phyloP scores from a whole-genome alignment of 2,113 vertebrate genomes.

The Glaucidium brasilianum region DNA sequence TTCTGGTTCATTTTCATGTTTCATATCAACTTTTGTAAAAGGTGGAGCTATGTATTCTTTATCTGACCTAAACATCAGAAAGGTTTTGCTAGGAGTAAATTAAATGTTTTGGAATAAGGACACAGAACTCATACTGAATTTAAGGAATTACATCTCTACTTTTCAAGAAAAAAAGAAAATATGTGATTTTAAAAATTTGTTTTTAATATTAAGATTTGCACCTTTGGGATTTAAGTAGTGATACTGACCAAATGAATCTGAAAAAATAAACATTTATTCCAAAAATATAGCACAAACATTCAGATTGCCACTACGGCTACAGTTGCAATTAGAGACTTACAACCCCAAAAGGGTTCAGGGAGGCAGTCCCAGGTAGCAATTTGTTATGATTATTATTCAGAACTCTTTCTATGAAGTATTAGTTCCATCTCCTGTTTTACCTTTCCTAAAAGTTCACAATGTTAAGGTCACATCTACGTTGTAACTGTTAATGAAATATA shows the following conservation, averaged over 20 bases:
- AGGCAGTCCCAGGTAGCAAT: background rate
- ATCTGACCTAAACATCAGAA: background rate
- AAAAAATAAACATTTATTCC: background rate
- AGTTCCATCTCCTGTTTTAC: background rate
- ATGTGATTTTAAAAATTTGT: background rate
- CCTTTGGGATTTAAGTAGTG: background rate
- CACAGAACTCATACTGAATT: background rate
- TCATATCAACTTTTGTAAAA: background rate
- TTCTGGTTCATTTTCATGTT: background rate
- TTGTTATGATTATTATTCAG: background rate
- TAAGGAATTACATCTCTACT: background rate
- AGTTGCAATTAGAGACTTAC: background rate
- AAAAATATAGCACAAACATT: background rate
- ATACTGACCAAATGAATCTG: background rate
- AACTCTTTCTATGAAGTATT: background rate
- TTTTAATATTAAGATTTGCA: background rate
- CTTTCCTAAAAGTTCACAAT: background rate
- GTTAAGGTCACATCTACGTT: background rate
- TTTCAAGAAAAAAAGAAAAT: background rate
- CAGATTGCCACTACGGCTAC: background rate
- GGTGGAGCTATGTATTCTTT: background rate
- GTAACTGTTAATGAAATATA: background rate
- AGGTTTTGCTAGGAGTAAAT: background rate
- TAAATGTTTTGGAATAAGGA: background rate
- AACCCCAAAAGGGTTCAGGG: background rate